Evolutionary conservation across 2,113 vertebrate species (phyloP), one percentile per base, ranked within the genome.

Genomic region (Rhinolophus ferrumequinum): DNA sequence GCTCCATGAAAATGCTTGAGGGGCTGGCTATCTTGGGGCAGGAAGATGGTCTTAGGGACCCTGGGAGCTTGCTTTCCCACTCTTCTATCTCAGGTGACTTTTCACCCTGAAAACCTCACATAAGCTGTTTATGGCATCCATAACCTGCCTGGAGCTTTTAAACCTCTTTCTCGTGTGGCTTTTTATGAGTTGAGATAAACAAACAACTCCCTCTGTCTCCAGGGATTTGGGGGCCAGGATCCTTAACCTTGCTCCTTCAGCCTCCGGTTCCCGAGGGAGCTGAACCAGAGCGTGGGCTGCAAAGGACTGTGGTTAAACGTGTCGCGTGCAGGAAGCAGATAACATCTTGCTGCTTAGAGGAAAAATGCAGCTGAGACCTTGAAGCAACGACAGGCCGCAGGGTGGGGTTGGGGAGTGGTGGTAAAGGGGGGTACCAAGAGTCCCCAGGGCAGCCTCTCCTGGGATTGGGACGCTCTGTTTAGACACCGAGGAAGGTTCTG

Each of bases 111-210:
- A 88, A 95, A 38, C 47, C 86, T 96, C 91, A 75, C 73, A 94
- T 88, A 69, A 90, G 72, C 93, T 80, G 73, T 96, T 90, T 95
- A 97, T 38, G 83, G 56, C 11, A 2, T 91, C 85, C 75, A 28
- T 91, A 97, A 97, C 93, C 91, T 80, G 56, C 50, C 69, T 0
- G 1, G 52, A 79, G 73, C 38, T 60, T 89, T 88, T 88, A 90
- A 93, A 91, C 81, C 88, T 96, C 85, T 91, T 83, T 95, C 80
- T 85, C 18, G 5, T 0, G 0, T 28, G 24, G 77, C 50, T 86
- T 84, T 97, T 97, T 96, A 96, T 80, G 84, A 93, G 85, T 88
- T 24, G 24, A 95, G 70, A 96, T 96, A 94, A 97, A 95, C 79
- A 97, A 97, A 88, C 79, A 90, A 24, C 28, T 26, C 83, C 52